Evolutionary conservation across 1,140 invertebrate species (phyloP).

Genomic region (Sitobion miscanthi): DNA sequence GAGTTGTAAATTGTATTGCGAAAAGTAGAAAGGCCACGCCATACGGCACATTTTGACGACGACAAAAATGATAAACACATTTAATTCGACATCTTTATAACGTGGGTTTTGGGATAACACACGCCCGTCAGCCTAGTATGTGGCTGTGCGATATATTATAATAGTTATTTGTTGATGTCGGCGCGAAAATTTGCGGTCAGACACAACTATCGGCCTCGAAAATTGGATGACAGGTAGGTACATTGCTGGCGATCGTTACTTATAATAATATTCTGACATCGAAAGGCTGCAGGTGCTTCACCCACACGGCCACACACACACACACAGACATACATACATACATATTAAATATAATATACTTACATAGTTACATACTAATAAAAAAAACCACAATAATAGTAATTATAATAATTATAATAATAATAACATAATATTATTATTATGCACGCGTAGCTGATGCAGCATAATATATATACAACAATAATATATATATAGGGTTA

Average conservation of each 20-base stretch:
- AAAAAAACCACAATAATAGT: not conserved
- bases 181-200: not conserved
- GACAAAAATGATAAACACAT: not conserved
- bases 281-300: not conserved
- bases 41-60: not conserved
- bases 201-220: not conserved
- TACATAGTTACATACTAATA: too few relatives aligned
- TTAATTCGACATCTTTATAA: not conserved
- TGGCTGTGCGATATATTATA: not conserved
- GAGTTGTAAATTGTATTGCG: not conserved
- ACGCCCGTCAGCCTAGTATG: not conserved
- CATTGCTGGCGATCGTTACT: not conserved
- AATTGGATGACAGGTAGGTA: not conserved
- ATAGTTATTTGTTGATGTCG: not conserved
- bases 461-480: not conserved
- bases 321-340: not conserved
- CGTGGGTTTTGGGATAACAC: not conserved
- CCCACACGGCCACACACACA: not conserved
- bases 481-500: not conserved
- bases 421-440: not conserved
- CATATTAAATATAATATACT: too few relatives aligned
- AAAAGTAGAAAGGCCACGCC: not conserved
- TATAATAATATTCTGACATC: not conserved
- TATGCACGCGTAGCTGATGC: not conserved
- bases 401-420: not conserved